These are phyloP conservation scores for Apeltes quadracus DNA, from an alignment of 2,113 vertebrate species.

Conservation along the genomic window DNA sequence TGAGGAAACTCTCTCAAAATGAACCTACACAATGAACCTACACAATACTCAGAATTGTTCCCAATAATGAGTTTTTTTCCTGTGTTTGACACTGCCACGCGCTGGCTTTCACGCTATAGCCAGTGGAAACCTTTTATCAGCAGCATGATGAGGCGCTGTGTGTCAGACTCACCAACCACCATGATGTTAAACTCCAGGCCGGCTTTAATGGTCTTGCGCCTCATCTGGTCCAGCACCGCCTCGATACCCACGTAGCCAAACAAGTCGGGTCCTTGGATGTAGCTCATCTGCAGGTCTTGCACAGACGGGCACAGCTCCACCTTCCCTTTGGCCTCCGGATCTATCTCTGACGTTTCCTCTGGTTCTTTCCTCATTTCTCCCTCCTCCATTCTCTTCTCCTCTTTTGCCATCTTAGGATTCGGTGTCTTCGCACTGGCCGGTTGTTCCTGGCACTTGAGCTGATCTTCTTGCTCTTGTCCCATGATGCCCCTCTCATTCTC, in stretches of 20 bases:
- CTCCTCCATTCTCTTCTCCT: constrained; percentile 54
- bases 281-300: constrained; percentile 48
- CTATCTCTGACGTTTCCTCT: not conserved
- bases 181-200: constrained; percentile 98
- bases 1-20: too few relatives aligned
- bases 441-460: constrained; percentile 6
- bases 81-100: too few relatives aligned
- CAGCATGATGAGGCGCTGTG: not conserved
- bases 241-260: constrained; percentile 93
- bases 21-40: too few relatives aligned
- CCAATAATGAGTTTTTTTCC: too few relatives aligned
- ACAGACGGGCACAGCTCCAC: constrained; percentile 43
- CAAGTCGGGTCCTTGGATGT: constrained; percentile 76
- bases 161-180: constrained; percentile 89
- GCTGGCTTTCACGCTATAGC: not conserved
- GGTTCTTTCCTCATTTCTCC: constrained; percentile 31
- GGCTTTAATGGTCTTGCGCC: constrained; percentile 93
- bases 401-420: not conserved
- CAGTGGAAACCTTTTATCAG: too few relatives aligned
- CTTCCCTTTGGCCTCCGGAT: constrained; percentile 49
- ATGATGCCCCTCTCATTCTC: constrained; percentile 36
- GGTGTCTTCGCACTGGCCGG: not conserved
- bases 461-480: constrained; percentile 19
- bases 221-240: constrained; percentile 93
- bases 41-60: too few relatives aligned